phyloP scores from a whole-genome alignment of 2,113 vertebrate species.

The Cryptomyrus ogoouensis region DNA sequence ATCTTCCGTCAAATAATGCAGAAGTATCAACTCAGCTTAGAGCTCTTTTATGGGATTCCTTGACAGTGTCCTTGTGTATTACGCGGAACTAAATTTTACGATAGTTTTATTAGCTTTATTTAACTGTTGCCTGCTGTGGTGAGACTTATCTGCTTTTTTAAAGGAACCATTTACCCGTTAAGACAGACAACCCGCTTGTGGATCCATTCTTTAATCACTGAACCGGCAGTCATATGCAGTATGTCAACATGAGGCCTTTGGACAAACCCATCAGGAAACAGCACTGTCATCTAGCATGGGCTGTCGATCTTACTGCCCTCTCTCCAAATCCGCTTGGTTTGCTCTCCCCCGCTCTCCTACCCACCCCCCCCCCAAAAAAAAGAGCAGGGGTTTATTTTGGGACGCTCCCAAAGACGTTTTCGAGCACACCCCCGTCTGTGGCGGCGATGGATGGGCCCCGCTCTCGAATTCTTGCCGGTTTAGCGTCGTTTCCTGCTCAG shows the following conservation, averaged over 20 bases:
- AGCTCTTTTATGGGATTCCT: neutral
- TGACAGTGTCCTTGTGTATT: neutral
- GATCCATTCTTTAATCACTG: neutral
- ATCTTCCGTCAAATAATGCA: neutral
- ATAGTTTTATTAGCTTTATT: neutral
- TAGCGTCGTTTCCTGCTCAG: constrained; percentile 25
- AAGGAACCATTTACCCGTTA: neutral
- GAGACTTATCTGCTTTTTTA: neutral
- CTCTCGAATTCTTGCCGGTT: neutral
- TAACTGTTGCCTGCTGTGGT: neutral
- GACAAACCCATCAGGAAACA: neutral
- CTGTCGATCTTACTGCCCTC: neutral
- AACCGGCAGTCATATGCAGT: neutral
- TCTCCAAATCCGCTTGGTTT: neutral
- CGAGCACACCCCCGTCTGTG: constrained; percentile 23
- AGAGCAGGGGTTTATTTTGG: constrained; percentile 48
- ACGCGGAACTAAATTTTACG: neutral
- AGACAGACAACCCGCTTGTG: neutral
- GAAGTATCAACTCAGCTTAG: neutral
- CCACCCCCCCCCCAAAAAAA: constrained; percentile 21
- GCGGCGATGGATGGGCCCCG: neutral
- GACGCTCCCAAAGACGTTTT: constrained; percentile 33
- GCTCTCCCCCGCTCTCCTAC: constrained; percentile 14
- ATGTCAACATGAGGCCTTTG: neutral
- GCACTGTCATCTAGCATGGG: neutral